These are phyloP conservation scores for Ophonus ardosiacus DNA, from an alignment of 2,888 invertebrate genomes.

Conservation along the genomic window DNA sequence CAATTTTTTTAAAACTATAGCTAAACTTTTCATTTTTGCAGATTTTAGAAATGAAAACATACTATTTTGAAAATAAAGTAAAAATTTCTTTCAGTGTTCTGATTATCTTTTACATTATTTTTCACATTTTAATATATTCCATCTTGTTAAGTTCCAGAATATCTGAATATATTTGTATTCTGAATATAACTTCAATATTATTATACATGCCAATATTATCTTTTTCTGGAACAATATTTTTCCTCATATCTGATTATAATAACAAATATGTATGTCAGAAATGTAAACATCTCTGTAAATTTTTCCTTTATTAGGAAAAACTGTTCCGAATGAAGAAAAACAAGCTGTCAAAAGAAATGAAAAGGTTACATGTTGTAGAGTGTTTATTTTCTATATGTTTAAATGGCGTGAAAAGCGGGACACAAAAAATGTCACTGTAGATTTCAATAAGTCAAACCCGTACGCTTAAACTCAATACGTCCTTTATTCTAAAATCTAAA, in stretches of 20 bases:
- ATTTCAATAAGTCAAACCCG: constrained; percentile 4
- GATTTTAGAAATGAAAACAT: too few species aligned
- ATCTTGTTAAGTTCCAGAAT: not conserved
- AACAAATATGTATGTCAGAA: not conserved
- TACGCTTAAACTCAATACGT: not conserved
- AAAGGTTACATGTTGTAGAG: not conserved
- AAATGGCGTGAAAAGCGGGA: not conserved
- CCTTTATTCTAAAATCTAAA: constrained; percentile 3
- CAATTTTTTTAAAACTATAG: too few species aligned
- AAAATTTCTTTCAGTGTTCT: too few species aligned
- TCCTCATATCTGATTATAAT: not conserved
- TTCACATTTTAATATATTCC: not conserved
- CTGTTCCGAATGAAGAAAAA: not conserved
- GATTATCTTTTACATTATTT: not conserved
- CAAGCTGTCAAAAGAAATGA: not conserved
- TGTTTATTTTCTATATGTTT: not conserved
- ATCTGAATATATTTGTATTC: not conserved
- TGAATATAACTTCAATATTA: not conserved
- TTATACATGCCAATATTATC: not conserved
- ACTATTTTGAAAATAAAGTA: too few species aligned
- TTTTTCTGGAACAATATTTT: not conserved
- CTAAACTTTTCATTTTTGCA: too few species aligned
- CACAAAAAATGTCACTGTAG: constrained; percentile 15
- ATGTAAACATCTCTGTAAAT: not conserved
- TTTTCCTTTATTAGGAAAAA: not conserved